phyloP scores from a whole-genome alignment of 2,797 vertebrate genomes.

The Poecilia gillii region DNA sequence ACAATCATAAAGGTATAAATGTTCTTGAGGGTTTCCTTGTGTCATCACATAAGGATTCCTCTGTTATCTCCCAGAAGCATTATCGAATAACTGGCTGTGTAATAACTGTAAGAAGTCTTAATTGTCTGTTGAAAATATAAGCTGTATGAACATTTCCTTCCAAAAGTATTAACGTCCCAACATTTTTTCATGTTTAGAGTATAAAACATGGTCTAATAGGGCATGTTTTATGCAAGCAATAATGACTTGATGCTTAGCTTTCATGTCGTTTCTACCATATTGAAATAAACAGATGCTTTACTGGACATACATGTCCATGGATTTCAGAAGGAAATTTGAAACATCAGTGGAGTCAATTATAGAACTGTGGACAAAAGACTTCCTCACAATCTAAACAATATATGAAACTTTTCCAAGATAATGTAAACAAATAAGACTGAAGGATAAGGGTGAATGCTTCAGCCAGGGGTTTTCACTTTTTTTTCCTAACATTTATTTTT shows the following conservation, averaged over 20 bases:
- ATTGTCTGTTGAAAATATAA: neutral
- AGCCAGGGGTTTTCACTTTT: neutral
- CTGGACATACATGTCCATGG: neutral
- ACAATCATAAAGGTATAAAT: neutral
- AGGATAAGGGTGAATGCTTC: neutral
- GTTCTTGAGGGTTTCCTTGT: neutral
- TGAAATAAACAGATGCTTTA: neutral
- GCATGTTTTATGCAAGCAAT: no score
- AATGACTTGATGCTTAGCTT: no score
- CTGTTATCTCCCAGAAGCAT: neutral
- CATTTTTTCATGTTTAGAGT: neutral
- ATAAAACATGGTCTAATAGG: no score
- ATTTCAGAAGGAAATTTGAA: neutral
- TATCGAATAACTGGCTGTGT: neutral
- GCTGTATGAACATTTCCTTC: neutral
- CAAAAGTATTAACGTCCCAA: neutral
- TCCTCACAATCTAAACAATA: neutral
- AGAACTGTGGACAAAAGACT: neutral
- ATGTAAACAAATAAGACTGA: neutral
- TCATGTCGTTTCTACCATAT: neutral
- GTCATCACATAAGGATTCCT: neutral
- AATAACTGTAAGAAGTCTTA: neutral
- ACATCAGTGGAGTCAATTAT: neutral
- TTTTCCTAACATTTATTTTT: neutral
- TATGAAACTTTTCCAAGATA: neutral